These are phyloP conservation scores for Drosophila leontia DNA, from an alignment of 1,140 invertebrate genomes.

Conservation along the genomic window DNA sequence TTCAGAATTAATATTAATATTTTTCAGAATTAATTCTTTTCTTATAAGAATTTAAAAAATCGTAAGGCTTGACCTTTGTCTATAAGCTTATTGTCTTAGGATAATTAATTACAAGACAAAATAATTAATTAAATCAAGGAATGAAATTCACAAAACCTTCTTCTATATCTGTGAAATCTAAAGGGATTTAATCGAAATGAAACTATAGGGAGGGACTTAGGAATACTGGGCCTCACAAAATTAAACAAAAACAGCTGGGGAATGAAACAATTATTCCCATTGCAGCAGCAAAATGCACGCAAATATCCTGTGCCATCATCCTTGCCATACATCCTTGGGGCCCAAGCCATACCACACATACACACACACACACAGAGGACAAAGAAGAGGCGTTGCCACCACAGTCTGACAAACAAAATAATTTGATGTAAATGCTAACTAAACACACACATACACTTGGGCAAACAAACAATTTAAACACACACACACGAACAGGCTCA, in stretches of 20 bases:
- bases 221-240: slow-evolving; percentile 4
- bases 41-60: no score
- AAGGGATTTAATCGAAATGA: slow-evolving; percentile 4
- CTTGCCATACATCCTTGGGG: slow-evolving; percentile 15
- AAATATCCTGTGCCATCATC: slow-evolving; percentile 23
- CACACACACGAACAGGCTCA: not conserved
- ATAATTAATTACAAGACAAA: no score
- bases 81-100: no score
- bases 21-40: no score
- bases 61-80: no score
- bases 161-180: not conserved
- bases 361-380: slow-evolving; percentile 8
- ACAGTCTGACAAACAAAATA: slow-evolving; percentile 66
- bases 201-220: not conserved
- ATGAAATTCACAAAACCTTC: not conserved
- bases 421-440: slow-evolving; percentile 63
- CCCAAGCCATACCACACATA: not conserved
- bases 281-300: slow-evolving; percentile 31
- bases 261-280: slow-evolving; percentile 45
- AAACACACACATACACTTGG: slow-evolving; percentile 37
- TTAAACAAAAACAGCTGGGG: slow-evolving; percentile 43
- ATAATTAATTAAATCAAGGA: not conserved
- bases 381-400: slow-evolving; percentile 51
- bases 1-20: no score
- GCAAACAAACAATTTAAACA: slow-evolving; percentile 47